Evolutionary conservation across 2,113 vertebrate genomes (phyloP), one percentile per base, ranked within the genome.

Genomic region (Nyctereutes procyonoides): DNA sequence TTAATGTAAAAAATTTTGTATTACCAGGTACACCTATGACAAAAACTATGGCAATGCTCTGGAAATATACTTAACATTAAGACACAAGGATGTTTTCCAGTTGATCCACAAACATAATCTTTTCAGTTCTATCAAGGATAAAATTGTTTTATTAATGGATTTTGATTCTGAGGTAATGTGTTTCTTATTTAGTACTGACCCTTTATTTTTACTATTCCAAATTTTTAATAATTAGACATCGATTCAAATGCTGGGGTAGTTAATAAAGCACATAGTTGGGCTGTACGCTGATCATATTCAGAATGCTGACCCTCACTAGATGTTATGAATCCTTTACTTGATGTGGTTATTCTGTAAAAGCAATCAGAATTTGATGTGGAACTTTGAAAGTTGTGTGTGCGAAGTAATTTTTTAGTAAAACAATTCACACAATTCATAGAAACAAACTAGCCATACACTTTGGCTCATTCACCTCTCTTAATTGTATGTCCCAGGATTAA

Each of bases 21-120:
- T 97, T 80, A 88, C 85, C 98, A 99, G 99, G 86, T 99, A 99
- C 95, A 99, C 99, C 1, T 99, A 99, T 0, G 99, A 99, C 98
- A 99, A 99, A 96, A 99, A 99, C 74, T 99, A 99, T n/a, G 99
- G 99, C 98, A 99, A 98, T 97, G 99, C 99, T 35, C 98, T 99
- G 88, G 99, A 99, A 97, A 99, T 99, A 98, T 99, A 99, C 98
- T 98, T 99, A 95, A 99, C 99, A 26, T 99, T 99, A 98, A 99
- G 99, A 96, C 99, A 99, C 98, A 99, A 99, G 98, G 99, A 99
- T 0, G 99, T 99, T 76, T 99, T 99, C 98, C 99, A 99, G 89
- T 97, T 99, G 97, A 99, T 99, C 98, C 99, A 99, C 98, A 99
- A 99, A 98, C 99, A 99, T 99, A 99, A 99, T 98, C 99, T 99